Evolutionary conservation across 2,888 invertebrate species (phyloP), one percentile per base, ranked within the genome.

Genomic region (Chouioia cunea): DNA sequence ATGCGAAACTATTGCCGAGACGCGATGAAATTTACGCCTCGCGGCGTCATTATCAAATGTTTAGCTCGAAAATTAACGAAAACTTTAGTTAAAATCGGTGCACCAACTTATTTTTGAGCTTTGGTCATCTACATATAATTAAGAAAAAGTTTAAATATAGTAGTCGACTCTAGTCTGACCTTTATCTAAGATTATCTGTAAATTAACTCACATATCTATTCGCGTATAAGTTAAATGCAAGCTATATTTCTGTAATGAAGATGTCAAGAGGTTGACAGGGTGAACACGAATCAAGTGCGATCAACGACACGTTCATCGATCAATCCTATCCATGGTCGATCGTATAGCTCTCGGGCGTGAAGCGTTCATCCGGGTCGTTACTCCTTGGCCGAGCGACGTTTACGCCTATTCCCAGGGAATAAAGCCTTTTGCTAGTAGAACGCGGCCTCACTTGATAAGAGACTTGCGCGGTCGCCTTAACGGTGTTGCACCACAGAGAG

Each of bases 331-430:
- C 18, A 6, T 46, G 14, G 16, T 43, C 22, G 52, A 67, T 54
- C 59, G 18, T 48, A n/a, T n/a, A 44, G 14, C 23, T 36, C 36
- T 54, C 56, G 48, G 47, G 46, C 20, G 23, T 65, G 27, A 53
- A 52, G 56, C 60, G 43, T 57, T 36, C 36, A 36, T 36, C 36
- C 36, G 46, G 63, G 57, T 69, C 73, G 73, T 65, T 73, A 73
- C 65, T 36, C 36, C 16, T 44, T 70, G 22, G 62, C 27, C 46
- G 14, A 14, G 53, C 62, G 60, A 52, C 62, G 70, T 77, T 76
- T 75, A 75, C 73, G 74, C 71, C 75, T 70, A 73, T 68, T 76
- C 50, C 64, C 64, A 66, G 53, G 27, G 58, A 58, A 73, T 74
- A 74, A 76, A 75, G 70, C 70, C 59, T 63, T 68, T 73, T 4